Percentiles rank a stretch among this genome's conserved stretches.
These are phyloP conservation scores for Drosophila chauvacae DNA, from an alignment of 1,140 invertebrate species.

Conservation along the genomic window DNA sequence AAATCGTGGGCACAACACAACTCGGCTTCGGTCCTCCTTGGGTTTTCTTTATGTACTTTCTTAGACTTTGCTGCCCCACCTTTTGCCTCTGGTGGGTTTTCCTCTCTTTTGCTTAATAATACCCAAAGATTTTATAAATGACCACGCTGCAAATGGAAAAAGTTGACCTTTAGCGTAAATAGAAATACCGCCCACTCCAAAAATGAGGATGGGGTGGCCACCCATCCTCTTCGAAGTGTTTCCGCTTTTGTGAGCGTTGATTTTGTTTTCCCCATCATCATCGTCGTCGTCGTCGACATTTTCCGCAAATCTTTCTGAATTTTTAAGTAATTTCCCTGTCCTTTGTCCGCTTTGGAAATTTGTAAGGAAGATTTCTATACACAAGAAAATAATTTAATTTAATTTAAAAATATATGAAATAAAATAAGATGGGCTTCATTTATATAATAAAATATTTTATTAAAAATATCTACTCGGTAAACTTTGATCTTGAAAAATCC, in stretches of 20 bases:
- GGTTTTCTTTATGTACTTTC: slow-evolving; percentile 38
- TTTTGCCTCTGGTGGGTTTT: slow-evolving; percentile 8
- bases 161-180: slow-evolving; percentile 73
- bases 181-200: slow-evolving; percentile 25
- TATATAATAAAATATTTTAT: not conserved
- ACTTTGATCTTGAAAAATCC: not conserved
- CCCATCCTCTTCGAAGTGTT: slow-evolving; percentile 27
- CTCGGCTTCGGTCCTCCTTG: slow-evolving; percentile 48
- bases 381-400: not conserved
- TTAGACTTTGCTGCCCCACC: slow-evolving; percentile 10
- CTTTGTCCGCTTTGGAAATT: slow-evolving; percentile 49
- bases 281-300: slow-evolving; percentile 25
- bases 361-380: not conserved
- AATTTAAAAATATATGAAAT: not conserved
- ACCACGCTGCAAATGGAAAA: slow-evolving; percentile 72
- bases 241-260: slow-evolving; percentile 64
- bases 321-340: slow-evolving; percentile 73
- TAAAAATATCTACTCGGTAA: too few relatives aligned
- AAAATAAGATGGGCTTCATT: too few relatives aligned
- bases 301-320: slow-evolving; percentile 58
- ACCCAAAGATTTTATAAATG: slow-evolving; percentile 63
- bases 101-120: slow-evolving; percentile 44
- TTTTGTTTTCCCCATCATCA: slow-evolving; percentile 60
- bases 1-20: slow-evolving; percentile 70
- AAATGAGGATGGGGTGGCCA: not conserved